Conservation (phyloP, 2,797 vertebrate species). For the Tarsius wallacei region DNA sequence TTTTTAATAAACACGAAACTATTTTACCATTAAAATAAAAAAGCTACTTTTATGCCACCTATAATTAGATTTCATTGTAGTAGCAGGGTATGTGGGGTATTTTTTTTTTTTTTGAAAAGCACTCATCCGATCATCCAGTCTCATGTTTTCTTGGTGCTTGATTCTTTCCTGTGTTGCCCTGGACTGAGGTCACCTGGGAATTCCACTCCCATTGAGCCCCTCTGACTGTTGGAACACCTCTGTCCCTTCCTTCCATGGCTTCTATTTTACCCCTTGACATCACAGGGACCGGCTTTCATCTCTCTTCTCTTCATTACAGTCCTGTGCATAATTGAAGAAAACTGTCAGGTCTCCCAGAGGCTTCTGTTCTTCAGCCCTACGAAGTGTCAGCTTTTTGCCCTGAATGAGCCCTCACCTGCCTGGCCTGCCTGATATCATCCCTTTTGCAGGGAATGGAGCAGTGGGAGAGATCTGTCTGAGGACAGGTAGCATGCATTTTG, state of each 20-base stretch:
- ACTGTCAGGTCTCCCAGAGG: neutral
- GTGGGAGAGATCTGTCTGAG: neutral
- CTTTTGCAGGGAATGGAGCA: neutral
- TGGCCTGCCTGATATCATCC: neutral
- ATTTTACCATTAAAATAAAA: neutral
- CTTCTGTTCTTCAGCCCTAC: neutral
- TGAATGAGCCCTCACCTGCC: neutral
- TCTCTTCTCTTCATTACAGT: neutral
- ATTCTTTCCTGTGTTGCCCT: neutral
- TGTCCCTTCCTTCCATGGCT: neutral
- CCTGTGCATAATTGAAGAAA: constrained; percentile 7
- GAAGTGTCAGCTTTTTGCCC: neutral
- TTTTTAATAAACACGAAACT: constrained; percentile 45
- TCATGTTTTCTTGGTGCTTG: neutral
- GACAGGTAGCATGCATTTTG: neutral
- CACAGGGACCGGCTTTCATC: neutral
- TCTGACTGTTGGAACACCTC: neutral
- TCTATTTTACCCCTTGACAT: neutral
- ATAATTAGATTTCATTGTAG: neutral
- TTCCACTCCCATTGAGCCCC: neutral
- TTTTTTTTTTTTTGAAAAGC: neutral
- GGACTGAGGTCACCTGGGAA: neutral
- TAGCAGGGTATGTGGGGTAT: too few species aligned
- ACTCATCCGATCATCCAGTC: neutral
- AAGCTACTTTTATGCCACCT: neutral